Evolutionary conservation across 2,888 invertebrate genomes (phyloP).

Genomic region (Syrista parreyssii): DNA sequence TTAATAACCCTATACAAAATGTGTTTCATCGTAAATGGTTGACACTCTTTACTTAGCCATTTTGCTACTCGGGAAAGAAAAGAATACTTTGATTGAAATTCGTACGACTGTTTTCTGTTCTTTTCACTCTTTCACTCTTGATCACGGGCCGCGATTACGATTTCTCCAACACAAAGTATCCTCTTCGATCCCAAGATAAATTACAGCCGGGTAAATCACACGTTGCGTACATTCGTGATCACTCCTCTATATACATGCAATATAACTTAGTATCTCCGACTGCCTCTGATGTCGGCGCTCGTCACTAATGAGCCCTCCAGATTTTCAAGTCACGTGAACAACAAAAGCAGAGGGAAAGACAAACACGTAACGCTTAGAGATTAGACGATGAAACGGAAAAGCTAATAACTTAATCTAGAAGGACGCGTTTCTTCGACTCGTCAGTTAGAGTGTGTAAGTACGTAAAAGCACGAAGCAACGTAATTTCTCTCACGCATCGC

Average conservation of each 20-base stretch:
- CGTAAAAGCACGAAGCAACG: slow-evolving; percentile 50
- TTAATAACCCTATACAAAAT: not conserved
- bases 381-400: not conserved
- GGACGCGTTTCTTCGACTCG: slow-evolving; percentile 16
- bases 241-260: slow-evolving; percentile 46
- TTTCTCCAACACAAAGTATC: too few relatives aligned
- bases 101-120: too few relatives aligned
- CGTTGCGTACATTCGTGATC: not conserved
- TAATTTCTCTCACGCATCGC: slow-evolving; percentile 21
- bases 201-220: too few relatives aligned
- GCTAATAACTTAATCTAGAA: too few relatives aligned
- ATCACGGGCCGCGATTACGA: too few relatives aligned
- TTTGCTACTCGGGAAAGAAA: too few relatives aligned
- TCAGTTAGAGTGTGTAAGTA: slow-evolving; percentile 44
- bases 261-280: slow-evolving; percentile 40
- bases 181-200: too few relatives aligned
- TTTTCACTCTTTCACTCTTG: too few relatives aligned
- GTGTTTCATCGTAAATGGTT: not conserved
- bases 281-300: slow-evolving; percentile 26
- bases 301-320: slow-evolving; percentile 16
- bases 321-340: slow-evolving; percentile 4
- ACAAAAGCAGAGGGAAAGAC: slow-evolving; percentile 1
- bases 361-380: not conserved
- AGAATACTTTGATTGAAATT: too few relatives aligned
- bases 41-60: too few relatives aligned